These are phyloP conservation scores for Nyctalus aviator DNA, from an alignment of 2,797 vertebrate genomes.

Conservation along the genomic window DNA sequence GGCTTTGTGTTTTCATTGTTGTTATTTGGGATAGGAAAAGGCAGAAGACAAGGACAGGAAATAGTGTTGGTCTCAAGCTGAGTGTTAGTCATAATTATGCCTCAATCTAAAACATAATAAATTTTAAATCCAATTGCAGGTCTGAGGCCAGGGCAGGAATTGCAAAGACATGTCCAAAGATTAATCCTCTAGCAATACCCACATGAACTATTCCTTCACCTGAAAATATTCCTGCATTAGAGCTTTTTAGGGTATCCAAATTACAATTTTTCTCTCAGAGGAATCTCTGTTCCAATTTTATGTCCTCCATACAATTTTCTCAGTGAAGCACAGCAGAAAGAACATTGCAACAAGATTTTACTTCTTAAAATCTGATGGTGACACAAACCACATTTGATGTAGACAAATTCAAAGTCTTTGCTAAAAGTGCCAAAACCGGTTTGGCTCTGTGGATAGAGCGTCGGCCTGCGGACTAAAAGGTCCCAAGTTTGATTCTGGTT, in stretches of 20 bases:
- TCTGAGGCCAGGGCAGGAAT: not conserved
- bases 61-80: not conserved
- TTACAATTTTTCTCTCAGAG: not conserved
- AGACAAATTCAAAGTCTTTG: conserved; percentile 36
- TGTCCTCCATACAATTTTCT: not conserved
- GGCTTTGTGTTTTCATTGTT: not conserved
- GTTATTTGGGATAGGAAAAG: not conserved
- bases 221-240: not conserved
- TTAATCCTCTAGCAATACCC: not conserved
- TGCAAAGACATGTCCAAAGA: not conserved
- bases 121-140: not conserved
- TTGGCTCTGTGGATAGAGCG: no score
- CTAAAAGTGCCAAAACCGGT: conserved; percentile 13
- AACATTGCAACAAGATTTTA: not conserved
- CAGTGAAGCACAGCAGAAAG: not conserved
- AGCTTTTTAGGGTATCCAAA: not conserved
- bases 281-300: not conserved
- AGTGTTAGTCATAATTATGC: not conserved
- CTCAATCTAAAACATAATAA: not conserved
- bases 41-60: not conserved
- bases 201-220: not conserved
- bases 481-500: no score
- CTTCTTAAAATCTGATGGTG: not conserved
- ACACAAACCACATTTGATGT: not conserved
- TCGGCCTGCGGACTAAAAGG: no score